A percentile compares a stretch with the other conserved stretches of the same genome.
phyloP scores from a whole-genome alignment of 2,888 invertebrate genomes.

The Noctua fimbriata region DNA sequence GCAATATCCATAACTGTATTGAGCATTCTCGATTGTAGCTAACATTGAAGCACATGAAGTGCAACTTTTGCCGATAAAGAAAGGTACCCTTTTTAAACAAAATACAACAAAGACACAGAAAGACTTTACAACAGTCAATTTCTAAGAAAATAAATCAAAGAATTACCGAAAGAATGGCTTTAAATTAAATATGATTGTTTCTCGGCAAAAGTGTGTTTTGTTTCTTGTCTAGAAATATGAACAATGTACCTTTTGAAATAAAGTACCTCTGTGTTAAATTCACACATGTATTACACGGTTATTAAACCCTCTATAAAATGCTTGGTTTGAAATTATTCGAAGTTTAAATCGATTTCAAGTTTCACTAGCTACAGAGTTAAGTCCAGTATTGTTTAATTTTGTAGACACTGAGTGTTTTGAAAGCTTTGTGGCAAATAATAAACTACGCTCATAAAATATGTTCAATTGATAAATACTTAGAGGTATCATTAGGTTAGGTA shows the following conservation, averaged over 20 bases:
- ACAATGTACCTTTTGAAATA: not conserved
- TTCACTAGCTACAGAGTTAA: not conserved
- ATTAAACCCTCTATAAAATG: not conserved
- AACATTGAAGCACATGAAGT: not conserved
- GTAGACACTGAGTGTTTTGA: not conserved
- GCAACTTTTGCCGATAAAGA: not conserved
- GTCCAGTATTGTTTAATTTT: not conserved
- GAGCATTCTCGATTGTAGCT: not conserved
- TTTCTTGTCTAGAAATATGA: not conserved
- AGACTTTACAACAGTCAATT: not conserved
- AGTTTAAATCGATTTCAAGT: not conserved
- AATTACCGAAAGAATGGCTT: not conserved
- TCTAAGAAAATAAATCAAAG: not conserved
- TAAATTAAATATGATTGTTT: not conserved
- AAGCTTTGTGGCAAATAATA: not conserved
- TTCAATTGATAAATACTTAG: not conserved
- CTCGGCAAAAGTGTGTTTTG: not conserved
- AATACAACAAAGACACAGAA: not conserved
- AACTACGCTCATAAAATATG: not conserved
- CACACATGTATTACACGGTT: not conserved
- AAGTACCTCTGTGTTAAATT: not conserved
- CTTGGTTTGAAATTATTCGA: not conserved
- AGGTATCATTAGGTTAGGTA: not conserved
- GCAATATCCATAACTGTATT: not conserved
- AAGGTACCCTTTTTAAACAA: not conserved